A percentile compares a stretch with the other conserved stretches of the same genome.
phyloP scores from a whole-genome alignment of 2,888 invertebrate genomes.

The Tiphia femorata region DNA sequence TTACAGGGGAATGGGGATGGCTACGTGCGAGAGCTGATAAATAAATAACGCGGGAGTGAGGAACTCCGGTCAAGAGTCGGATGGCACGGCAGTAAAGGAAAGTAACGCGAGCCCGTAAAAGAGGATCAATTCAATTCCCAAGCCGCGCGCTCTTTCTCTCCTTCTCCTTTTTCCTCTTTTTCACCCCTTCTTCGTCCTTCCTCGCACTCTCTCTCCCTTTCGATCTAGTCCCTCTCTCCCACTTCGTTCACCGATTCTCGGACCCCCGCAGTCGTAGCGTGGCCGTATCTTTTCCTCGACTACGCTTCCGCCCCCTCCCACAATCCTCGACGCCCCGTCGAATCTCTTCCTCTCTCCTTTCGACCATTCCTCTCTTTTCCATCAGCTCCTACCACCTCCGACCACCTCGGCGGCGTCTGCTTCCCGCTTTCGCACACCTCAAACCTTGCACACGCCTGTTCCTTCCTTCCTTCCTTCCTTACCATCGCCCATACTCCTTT shows the following conservation, averaged over 20 bases:
- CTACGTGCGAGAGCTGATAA: constrained; percentile 49
- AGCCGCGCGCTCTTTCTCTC: constrained; percentile 37
- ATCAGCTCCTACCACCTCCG: constrained; percentile 29
- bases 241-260: constrained; percentile 18
- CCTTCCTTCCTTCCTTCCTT: constrained; percentile 41
- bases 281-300: constrained; percentile 33
- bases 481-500: constrained; percentile 31
- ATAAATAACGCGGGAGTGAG: constrained; percentile 47
- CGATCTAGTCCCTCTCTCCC: constrained; percentile 1
- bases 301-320: constrained; percentile 20
- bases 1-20: constrained; percentile 24
- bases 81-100: constrained; percentile 52
- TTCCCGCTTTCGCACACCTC: constrained; percentile 22
- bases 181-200: constrained; percentile 12
- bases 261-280: constrained; percentile 22
- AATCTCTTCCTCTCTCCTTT: constrained; percentile 26
- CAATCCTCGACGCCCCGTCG: constrained; percentile 33
- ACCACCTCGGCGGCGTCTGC: constrained; percentile 20
- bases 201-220: constrained; percentile 8
- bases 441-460: constrained; percentile 35
- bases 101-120: constrained; percentile 62
- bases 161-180: constrained; percentile 32
- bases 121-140: constrained; percentile 67
- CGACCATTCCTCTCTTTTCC: constrained; percentile 39
- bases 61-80: constrained; percentile 53